Base-by-base conservation (phyloP, 2,888 invertebrate species). In the Mesorhabditis belari region DNA sequence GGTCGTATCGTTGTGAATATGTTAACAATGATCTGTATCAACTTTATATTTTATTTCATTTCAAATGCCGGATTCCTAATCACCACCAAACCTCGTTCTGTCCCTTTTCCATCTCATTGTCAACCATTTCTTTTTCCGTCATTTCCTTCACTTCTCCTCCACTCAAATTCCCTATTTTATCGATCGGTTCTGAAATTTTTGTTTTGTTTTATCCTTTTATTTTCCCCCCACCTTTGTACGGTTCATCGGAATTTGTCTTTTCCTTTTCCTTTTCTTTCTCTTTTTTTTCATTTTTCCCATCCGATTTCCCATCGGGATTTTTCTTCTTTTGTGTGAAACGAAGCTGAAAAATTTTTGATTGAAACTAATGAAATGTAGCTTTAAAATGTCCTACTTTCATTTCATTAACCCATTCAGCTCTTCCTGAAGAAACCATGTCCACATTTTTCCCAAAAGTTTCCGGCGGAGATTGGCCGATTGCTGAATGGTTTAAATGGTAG, bases 351-450 rank as follows among this genome's bases (percentile, higher is more conserved):
- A 17, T 35, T 9, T 35, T 35, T 35, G 35, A 35, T 17, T 35
- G 17, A 17, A 17, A 12, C 6, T 12, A 17, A 35, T 12, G 35
- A 35, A 17, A 35, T 35, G 6, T 6, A 6, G 6, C 35, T 6
- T 12, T 12, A 35, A 12, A 35, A 35, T 17, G n/a, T 17, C 44
- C 12, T 35, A 35, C 44, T 58, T 73, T 69, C 71, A 79, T 69
- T 57, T 77, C 74, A 28, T 76, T 73, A 19, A 80, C 73, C 79
- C 79, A 79, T 60, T 79, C 77, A n/a, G 68, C 67, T 56, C 74
- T 74, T 5, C 79, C 79, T 49, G 69, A 70, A 5, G 79, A 80
- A 5, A 79, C 66, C 57, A 71, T 63, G 60, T 75, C 70, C 12
- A 77, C 70, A 5, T 58, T 28, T 12, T 73, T 76, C 6, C 74